Percentiles rank a stretch among this genome's conserved stretches.
Conservation (phyloP, 2,797 vertebrate genomes). For the Chloroceryle inda region DNA sequence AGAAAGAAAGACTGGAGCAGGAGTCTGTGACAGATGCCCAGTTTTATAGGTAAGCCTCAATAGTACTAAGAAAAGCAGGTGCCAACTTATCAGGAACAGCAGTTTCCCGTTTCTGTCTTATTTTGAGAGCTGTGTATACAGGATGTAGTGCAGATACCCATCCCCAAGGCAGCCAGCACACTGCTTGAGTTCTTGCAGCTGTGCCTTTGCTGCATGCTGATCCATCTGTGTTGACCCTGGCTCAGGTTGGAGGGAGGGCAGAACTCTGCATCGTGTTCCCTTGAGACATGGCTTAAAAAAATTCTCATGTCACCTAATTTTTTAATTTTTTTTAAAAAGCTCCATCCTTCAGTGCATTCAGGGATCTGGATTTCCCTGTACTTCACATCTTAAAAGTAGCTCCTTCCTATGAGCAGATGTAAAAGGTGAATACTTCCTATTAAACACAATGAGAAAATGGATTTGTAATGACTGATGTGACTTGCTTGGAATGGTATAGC, state of each 20-base stretch:
- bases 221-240: background rate
- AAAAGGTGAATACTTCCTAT: constrained; percentile 28
- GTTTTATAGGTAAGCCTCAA: background rate
- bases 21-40: background rate
- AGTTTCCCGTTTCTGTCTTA: constrained; percentile 12
- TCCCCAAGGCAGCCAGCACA: background rate
- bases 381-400: background rate
- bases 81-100: background rate
- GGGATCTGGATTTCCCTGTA: background rate
- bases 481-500: background rate
- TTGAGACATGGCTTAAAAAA: constrained; percentile 1
- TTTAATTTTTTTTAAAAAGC: background rate
- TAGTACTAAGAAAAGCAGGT: background rate
- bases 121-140: background rate
- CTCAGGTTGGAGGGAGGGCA: background rate
- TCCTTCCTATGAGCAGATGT: constrained; percentile 21
- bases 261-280: background rate
- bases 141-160: background rate
- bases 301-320: background rate
- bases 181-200: background rate
- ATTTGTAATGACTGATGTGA: background rate
- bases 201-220: background rate
- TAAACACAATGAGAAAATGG: constrained; percentile 48
- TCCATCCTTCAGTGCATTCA: background rate
- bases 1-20: background rate